phyloP scores from a whole-genome alignment of 2,797 vertebrate species.

The Meriones psammophilus region DNA sequence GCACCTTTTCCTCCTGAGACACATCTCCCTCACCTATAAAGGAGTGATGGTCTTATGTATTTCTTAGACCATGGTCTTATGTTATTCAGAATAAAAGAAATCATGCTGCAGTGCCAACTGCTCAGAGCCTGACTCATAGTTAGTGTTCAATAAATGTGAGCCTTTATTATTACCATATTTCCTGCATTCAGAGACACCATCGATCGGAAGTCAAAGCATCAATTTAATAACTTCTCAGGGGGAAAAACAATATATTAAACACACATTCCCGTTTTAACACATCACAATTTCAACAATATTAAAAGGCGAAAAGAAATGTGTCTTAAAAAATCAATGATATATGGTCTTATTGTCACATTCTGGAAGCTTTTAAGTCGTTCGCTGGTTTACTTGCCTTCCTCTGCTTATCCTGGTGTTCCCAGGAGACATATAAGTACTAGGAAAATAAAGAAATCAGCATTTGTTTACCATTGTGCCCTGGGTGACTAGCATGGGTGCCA shows the following conservation, averaged over 20 bases:
- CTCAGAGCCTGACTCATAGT: constrained; percentile 55
- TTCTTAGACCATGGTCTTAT: background rate
- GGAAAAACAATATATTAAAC: constrained; percentile 79
- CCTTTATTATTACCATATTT: constrained; percentile 81
- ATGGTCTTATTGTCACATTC: constrained; percentile 65
- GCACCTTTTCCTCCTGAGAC: background rate
- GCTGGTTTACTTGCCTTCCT: constrained; percentile 54
- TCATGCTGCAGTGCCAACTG: background rate
- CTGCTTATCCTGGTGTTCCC: constrained; percentile 17
- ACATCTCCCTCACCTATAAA: background rate
- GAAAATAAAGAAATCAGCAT: background rate
- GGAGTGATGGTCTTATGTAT: background rate
- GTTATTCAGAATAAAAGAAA: constrained; percentile 32
- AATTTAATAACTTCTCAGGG: constrained; percentile 80
- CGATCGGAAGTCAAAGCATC: constrained; percentile 77
- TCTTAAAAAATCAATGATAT: constrained; percentile 79
- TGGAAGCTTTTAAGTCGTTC: constrained; percentile 66
- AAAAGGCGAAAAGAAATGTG: constrained; percentile 77
- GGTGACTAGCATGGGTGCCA: background rate
- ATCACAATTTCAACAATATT: constrained; percentile 77
- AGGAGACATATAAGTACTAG: background rate
- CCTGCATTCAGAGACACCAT: constrained; percentile 77
- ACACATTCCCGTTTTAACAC: constrained; percentile 73
- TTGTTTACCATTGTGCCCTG: background rate
- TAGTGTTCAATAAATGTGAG: constrained; percentile 72